phyloP scores from a whole-genome alignment of 23 tunicate genomes.

The Halocynthia aurantium region DNA sequence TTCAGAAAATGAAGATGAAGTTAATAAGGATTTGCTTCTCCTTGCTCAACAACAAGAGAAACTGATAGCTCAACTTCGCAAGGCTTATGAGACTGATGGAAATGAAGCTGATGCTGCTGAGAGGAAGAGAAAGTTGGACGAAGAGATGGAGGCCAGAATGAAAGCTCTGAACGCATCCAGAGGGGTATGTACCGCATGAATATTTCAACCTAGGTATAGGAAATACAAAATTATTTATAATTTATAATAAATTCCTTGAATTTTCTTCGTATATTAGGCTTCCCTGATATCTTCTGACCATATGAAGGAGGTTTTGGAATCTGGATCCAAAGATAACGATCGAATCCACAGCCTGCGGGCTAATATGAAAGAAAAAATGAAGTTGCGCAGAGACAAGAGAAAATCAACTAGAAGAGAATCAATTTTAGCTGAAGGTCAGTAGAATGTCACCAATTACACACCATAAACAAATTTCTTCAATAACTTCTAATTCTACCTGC shows the following conservation, averaged over 20 bases:
- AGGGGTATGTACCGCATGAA: conserved; percentile 32
- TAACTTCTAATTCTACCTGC: neutral
- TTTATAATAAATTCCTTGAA: neutral
- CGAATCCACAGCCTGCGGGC: conserved; percentile 47
- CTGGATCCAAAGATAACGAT: conserved; percentile 19
- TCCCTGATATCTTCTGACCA: conserved; percentile 40
- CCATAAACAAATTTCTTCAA: neutral
- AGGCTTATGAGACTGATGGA: conserved; percentile 68
- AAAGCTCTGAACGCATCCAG: conserved; percentile 69
- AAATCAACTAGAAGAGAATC: conserved; percentile 42
- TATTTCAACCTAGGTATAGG: neutral
- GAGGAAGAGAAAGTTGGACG: conserved; percentile 52
- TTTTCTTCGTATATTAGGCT: conserved; percentile 7
- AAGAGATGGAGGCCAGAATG: conserved; percentile 90
- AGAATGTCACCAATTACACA: neutral
- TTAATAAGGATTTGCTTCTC: conserved; percentile 80
- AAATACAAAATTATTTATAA: neutral
- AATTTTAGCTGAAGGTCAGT: conserved; percentile 29
- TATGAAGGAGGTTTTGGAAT: conserved; percentile 29
- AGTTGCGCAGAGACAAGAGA: conserved; percentile 56
- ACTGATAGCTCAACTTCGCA: conserved; percentile 66
- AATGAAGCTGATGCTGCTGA: conserved; percentile 61
- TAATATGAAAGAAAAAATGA: conserved; percentile 79
- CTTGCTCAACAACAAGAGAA: conserved; percentile 92
- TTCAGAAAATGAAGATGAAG: conserved; percentile 80